Evolutionary conservation across 1,140 invertebrate genomes (phyloP).

Genomic region (Anastrepha ludens): DNA sequence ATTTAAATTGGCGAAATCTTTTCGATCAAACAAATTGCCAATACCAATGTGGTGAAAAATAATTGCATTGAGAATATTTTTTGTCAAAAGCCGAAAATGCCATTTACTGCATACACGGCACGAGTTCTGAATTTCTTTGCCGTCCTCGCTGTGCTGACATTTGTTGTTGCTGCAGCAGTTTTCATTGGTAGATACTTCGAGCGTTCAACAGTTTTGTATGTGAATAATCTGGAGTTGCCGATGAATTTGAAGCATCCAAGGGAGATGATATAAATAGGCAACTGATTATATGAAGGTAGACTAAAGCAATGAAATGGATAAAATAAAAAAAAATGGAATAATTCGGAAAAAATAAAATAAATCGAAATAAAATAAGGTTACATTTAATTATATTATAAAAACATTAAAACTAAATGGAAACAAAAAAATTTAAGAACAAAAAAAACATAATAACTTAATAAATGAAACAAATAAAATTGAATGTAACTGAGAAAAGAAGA

Average conservation of each 20-base stretch:
- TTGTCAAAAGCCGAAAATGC: constrained; percentile 31
- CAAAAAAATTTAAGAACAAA: background rate
- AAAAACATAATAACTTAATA: background rate
- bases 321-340: background rate
- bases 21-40: background rate
- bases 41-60: background rate
- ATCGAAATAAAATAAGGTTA: background rate
- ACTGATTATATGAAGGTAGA: background rate
- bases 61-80: background rate
- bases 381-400: background rate
- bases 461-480: background rate
- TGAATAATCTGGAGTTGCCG: constrained; percentile 44
- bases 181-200: constrained; percentile 37
- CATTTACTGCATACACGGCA: constrained; percentile 46
- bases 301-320: background rate
- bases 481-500: background rate
- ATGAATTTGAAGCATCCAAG: constrained; percentile 23
- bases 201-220: constrained; percentile 49
- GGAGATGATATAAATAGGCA: constrained; percentile 27
- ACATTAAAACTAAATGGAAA: background rate
- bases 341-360: background rate
- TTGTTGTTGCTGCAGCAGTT: constrained; percentile 47
- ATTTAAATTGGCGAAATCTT: background rate
- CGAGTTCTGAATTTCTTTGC: constrained; percentile 45
- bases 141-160: constrained; percentile 41